Evolutionary conservation across 2,888 invertebrate genomes (phyloP).

Genomic region (Sminthurinus aureus): DNA sequence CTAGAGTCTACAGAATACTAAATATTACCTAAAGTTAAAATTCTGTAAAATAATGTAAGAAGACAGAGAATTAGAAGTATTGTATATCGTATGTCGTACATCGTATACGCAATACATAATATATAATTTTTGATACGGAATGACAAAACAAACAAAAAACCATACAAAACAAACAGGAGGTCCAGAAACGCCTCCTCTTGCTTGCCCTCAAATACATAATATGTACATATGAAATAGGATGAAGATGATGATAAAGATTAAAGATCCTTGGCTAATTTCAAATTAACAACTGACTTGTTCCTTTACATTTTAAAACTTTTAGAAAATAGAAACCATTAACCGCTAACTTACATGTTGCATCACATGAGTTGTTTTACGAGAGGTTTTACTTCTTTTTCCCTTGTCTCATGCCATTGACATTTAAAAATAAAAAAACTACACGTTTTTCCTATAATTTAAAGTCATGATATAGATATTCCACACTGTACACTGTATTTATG

Average conservation of each 20-base stretch:
- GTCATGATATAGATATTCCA: too few relatives aligned
- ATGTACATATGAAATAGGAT: not conserved
- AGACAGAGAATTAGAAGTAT: not conserved
- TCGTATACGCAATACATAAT: too few relatives aligned
- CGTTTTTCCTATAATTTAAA: not conserved
- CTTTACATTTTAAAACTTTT: too few relatives aligned
- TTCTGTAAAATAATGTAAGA: not conserved
- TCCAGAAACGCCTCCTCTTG: conserved; percentile 43
- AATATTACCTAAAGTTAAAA: not conserved
- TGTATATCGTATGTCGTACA: too few relatives aligned
- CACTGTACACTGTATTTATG: too few relatives aligned
- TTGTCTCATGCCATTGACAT: not conserved
- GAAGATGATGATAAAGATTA: not conserved
- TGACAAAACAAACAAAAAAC: not conserved
- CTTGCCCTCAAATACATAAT: not conserved
- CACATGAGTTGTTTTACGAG: too few relatives aligned
- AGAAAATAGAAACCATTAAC: too few relatives aligned
- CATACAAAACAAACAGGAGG: conserved; percentile 29
- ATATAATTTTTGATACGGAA: not conserved
- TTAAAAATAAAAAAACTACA: not conserved
- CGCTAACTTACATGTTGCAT: too few relatives aligned
- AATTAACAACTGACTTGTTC: too few relatives aligned
- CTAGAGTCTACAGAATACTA: too few relatives aligned
- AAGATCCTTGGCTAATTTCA: too few relatives aligned
- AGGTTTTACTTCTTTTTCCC: not conserved